A percentile compares a stretch with the other conserved stretches of the same genome.
phyloP scores from a whole-genome alignment of 2,113 vertebrate genomes.

The Gyps fulvus region DNA sequence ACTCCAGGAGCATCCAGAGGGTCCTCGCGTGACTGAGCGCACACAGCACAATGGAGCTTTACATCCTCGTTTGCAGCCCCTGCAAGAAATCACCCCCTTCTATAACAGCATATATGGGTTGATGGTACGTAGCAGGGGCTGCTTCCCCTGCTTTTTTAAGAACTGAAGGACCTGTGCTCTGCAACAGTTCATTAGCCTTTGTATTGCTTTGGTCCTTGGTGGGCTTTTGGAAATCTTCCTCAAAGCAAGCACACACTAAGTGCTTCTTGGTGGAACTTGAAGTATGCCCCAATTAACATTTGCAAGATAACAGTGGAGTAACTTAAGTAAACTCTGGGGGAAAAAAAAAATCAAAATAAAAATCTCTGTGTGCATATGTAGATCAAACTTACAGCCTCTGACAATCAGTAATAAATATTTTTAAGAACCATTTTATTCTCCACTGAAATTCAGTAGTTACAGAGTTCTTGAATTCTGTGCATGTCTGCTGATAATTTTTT shows the following conservation, averaged over 20 bases:
- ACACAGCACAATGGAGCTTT: not conserved
- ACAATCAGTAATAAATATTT: not conserved
- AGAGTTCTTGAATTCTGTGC: not conserved
- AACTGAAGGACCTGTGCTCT: not conserved
- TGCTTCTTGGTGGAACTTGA: not conserved
- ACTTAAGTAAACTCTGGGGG: not conserved
- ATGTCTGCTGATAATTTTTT: not conserved
- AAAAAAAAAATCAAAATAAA: not conserved
- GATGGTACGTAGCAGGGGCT: not conserved
- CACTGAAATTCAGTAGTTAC: not conserved
- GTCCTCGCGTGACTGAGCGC: not conserved
- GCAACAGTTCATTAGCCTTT: not conserved
- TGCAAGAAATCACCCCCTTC: not conserved
- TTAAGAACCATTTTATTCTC: not conserved
- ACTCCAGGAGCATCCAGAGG: fast-evolving
- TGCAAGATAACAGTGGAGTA: not conserved
- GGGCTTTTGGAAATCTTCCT: not conserved
- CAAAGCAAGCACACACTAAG: not conserved
- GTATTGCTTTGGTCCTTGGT: not conserved
- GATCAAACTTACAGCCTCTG: not conserved
- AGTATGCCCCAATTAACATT: not conserved
- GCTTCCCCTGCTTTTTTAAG: not conserved
- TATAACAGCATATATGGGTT: not conserved
- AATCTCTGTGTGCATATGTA: not conserved
- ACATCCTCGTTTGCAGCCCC: not conserved